phyloP scores from a whole-genome alignment of 2,113 vertebrate genomes.

The Dicerorhinus sumatrensis region DNA sequence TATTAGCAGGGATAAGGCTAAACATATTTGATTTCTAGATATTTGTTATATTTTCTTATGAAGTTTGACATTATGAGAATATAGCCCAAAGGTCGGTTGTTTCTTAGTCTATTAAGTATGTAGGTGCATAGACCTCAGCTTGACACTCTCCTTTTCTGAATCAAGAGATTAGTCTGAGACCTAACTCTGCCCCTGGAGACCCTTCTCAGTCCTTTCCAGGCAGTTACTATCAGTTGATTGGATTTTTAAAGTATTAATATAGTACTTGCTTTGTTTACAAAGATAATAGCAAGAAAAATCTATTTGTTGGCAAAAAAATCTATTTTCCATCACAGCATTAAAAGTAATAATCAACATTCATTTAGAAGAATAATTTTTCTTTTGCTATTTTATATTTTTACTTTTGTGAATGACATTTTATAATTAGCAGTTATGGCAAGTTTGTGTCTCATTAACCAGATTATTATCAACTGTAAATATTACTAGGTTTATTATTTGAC shows the following conservation, averaged over 20 bases:
- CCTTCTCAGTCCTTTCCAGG: neutral
- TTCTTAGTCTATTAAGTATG: neutral
- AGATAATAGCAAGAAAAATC: conserved; percentile 18
- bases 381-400: conserved; percentile 66
- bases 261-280: conserved; percentile 61
- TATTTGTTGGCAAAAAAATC: neutral
- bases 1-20: neutral
- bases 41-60: neutral
- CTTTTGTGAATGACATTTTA: conserved; percentile 79
- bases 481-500: conserved; percentile 75
- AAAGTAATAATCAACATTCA: conserved; percentile 72
- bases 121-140: neutral
- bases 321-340: conserved; percentile 45
- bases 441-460: conserved; percentile 83
- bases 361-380: conserved; percentile 71
- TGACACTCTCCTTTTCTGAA: neutral
- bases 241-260: conserved; percentile 55
- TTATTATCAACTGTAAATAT: conserved; percentile 82
- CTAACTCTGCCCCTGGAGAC: neutral
- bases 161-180: neutral
- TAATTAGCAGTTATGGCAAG: conserved; percentile 74
- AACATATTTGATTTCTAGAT: neutral
- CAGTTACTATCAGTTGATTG: neutral
- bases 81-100: neutral
- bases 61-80: neutral